Conservation (phyloP, 2,113 vertebrate species). For the Pachyramphus minor region DNA sequence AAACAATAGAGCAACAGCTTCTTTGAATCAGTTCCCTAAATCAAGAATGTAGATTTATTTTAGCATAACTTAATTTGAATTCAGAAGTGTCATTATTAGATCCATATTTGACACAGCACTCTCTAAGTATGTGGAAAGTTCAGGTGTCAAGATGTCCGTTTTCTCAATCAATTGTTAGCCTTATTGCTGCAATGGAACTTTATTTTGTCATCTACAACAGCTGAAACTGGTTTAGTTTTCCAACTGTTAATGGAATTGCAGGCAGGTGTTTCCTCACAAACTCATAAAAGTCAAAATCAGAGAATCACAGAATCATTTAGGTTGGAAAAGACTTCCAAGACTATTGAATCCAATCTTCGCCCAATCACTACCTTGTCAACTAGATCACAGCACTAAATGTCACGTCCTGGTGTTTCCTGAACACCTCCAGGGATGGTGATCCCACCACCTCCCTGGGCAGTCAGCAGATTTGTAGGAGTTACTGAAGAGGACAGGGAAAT, state of each 20-base stretch:
- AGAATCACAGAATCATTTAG: not conserved
- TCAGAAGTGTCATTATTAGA: not conserved
- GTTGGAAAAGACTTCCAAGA: not conserved
- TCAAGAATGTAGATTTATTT: not conserved
- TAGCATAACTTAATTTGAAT: not conserved
- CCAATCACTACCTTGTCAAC: fast-evolving
- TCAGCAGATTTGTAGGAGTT: not conserved
- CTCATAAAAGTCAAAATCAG: not conserved
- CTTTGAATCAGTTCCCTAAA: not conserved
- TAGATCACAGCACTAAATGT: not conserved
- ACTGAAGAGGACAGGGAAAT: not conserved
- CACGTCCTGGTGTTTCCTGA: not conserved
- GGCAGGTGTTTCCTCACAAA: not conserved
- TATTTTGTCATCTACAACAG: not conserved
- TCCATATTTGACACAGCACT: not conserved
- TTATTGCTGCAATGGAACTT: not conserved
- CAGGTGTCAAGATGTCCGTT: not conserved
- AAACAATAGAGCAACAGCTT: not conserved
- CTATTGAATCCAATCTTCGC: not conserved
- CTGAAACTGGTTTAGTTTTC: not conserved
- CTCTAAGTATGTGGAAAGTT: not conserved
- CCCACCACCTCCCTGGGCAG: not conserved
- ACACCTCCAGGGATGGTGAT: not conserved
- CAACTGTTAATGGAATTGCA: not conserved
- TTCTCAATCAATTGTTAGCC: not conserved